Base-by-base conservation (phyloP, 2,113 vertebrate species). In the Nothobranchius kuhntae region DNA sequence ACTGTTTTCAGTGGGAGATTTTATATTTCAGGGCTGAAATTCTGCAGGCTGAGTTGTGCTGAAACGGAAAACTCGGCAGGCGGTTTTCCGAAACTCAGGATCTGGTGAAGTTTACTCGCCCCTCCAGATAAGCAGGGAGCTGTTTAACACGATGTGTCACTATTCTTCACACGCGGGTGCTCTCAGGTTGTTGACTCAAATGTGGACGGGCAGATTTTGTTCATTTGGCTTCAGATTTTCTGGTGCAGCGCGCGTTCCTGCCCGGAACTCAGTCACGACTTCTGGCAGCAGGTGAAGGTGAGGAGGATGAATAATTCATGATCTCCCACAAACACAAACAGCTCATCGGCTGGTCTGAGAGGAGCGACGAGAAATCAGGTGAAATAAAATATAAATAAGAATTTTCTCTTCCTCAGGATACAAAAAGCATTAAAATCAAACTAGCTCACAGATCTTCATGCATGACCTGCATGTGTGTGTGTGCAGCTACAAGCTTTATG, bases 301-400 rank as follows among this genome's bases (percentile, higher is more conserved):
- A 26, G 63, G 61, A 2, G 11, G 58, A 81, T 91, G 90, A 92
- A 90, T 90, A 83, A 91, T 88, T 67, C 71, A 91, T 79, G 70
- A 82, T 75, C 70, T 36, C 63, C 75, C 48, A 7, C 17, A 50
- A 17, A 45, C 26, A 36, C 44, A 46, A 24, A 13, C 47, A 48
- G 14, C 40, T 38, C 40, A 38, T 58, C 3, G 50, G 14, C 65
- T 74, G 44, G 63, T 71, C 66, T 44, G 24, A 79, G 68, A 73
- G 36, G 46, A 65, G 54, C 60, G 62, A 82, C 58, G 10, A 40
- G 26, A 68, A 68, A 48, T 61, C 26, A 60, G 11, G n/a, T 2
- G 42, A 36, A n/a, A 21, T 40, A 47, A 46, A 15, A 10, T 50
- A 11, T 52, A 45, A 26, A 15, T 52, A 38, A 1, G 9, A 7